phyloP scores from a whole-genome alignment of 1,140 invertebrate genomes.

The Drosophila albomicans region DNA sequence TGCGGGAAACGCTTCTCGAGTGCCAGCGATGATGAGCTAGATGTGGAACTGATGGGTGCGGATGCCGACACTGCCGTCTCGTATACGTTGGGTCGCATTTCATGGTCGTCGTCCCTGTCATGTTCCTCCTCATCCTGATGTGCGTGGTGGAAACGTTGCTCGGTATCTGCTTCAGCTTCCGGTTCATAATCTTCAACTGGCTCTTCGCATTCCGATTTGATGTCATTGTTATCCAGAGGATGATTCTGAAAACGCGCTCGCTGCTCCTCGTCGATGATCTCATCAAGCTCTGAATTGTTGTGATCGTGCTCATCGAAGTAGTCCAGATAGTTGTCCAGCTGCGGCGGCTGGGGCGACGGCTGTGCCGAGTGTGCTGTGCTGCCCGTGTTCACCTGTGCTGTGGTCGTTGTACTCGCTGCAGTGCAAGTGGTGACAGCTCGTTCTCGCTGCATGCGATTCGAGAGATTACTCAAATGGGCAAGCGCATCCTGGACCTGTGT shows the following conservation, averaged over 20 bases:
- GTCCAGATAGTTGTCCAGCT: conserved; percentile 75
- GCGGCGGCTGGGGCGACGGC: conserved; percentile 61
- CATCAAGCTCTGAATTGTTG: conserved; percentile 74
- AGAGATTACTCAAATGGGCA: conserved; percentile 71
- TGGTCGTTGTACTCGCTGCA: conserved; percentile 35
- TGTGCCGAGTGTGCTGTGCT: conserved; percentile 34
- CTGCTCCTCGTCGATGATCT: conserved; percentile 75
- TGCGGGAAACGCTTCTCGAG: conserved; percentile 58
- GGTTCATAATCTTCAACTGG: conserved; percentile 68
- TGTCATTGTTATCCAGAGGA: conserved; percentile 71
- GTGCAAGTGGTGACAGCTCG: conserved; percentile 52
- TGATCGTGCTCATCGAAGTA: conserved; percentile 72
- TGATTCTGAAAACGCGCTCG: conserved; percentile 54
- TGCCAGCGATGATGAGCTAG: conserved; percentile 14
- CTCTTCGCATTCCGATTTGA: conserved; percentile 81
- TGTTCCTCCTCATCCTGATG: conserved; percentile 44
- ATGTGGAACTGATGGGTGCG: conserved; percentile 55
- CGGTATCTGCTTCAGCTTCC: conserved; percentile 47
- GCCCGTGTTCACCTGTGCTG: conserved; percentile 41
- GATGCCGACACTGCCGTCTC: conserved; percentile 26
- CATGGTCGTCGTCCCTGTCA: conserved; percentile 50
- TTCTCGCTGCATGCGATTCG: conserved; percentile 75
- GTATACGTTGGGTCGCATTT: conserved; percentile 44
- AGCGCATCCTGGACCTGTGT: conserved; percentile 79
- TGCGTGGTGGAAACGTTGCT: conserved; percentile 36